Evolutionary conservation across 2,888 invertebrate genomes (phyloP).

Genomic region (Apamea monoglypha): DNA sequence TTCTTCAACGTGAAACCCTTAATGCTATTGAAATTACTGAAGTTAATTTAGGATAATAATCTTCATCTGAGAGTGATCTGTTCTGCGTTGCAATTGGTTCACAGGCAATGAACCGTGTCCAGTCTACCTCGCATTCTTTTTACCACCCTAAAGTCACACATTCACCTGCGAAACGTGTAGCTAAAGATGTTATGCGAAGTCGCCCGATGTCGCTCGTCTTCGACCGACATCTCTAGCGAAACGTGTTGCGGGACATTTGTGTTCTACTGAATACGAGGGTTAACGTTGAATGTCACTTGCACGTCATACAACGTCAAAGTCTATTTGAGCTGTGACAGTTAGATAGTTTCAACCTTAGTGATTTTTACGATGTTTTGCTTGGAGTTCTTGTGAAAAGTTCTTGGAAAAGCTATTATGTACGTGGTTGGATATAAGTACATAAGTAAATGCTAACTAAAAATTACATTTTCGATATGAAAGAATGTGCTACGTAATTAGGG

Average conservation of each 20-base stretch:
- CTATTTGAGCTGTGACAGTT: not conserved
- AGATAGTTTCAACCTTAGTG: not conserved
- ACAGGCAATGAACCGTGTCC: constrained; percentile 4
- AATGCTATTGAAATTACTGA: constrained; percentile 27
- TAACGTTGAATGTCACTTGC: not conserved
- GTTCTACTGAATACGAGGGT: not conserved
- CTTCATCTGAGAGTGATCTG: constrained; percentile 12
- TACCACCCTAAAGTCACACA: no score
- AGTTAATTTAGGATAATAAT: constrained; percentile 39
- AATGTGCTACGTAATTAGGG: not conserved
- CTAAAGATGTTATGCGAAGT: not conserved
- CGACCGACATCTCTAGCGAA: not conserved
- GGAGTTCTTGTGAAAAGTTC: not conserved
- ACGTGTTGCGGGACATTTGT: not conserved
- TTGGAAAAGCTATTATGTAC: not conserved
- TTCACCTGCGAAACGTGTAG: not conserved
- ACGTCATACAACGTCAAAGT: not conserved
- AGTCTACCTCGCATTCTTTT: not conserved
- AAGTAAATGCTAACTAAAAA: not conserved
- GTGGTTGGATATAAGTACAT: not conserved
- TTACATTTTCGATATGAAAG: not conserved
- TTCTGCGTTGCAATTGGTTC: constrained; percentile 9
- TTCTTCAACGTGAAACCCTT: constrained; percentile 27
- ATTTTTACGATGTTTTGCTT: not conserved
- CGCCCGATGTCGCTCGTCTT: not conserved